Evolutionary conservation across 2,797 vertebrate genomes (phyloP), one percentile per base, ranked within the genome.

Genomic region (Scomberomorus guttatus): DNA sequence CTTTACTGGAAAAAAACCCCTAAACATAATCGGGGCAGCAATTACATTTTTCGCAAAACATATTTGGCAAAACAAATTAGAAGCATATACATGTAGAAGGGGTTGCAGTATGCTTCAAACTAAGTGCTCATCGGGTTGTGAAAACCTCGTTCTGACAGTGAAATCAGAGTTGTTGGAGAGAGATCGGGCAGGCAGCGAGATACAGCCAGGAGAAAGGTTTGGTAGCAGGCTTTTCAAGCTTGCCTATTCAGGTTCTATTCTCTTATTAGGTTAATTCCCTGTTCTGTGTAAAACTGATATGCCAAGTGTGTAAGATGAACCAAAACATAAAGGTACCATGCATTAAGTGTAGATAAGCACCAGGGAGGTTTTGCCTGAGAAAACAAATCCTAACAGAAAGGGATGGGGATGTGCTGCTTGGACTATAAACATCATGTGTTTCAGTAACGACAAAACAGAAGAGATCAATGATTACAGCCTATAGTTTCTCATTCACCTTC

Each of bases 381-480:
- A 22, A 25, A 68, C 6, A n/a, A 55, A n/a, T 54, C 22, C 52
- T 60, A 17, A 52, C 15, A 67, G 37, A 69, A 39, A 48, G 6
- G 20, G 14, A 5, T 6, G 13, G 20, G 48, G 37, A 29, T n/a
- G 2, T 4, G 29, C 48, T 44, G 56, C 34, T 44, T 63, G 18
- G 55, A 65, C 64, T 59, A 5, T 24, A 58, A 46, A 63, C 52
- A 62, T 20, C 11, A 20, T 58, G 65, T 29, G 4, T 37, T 54
- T 37, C 12, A 14, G 32, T 27, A 34, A 14, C 3, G 42, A 62
- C 75, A 58, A 65, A 62, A 72, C 60, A 68, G 9, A 51, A 12
- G 18, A 61, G 20, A 9, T 22, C 14, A 52, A 29, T 20, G 52
- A 56, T 48, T 17, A 29, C 55, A 75, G n/a, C 24, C 29, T 39